Evolutionary conservation across 2,113 vertebrate species (phyloP).

Genomic region (Cavia porcellus): DNA sequence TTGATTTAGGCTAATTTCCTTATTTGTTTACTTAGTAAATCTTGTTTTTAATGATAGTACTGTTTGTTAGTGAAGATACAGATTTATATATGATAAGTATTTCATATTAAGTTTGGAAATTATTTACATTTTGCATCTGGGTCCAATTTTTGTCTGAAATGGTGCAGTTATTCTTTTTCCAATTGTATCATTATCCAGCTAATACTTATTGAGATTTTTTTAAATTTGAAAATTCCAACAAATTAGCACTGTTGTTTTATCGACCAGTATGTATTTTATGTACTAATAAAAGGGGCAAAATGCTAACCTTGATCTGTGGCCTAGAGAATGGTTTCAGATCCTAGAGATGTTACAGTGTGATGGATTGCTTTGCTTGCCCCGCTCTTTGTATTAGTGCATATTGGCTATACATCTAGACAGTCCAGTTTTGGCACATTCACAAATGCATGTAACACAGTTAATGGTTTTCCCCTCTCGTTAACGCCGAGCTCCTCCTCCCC

Average conservation of each 20-base stretch:
- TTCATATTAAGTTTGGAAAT: not conserved
- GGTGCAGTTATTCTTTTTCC: not conserved
- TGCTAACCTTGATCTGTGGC: not conserved
- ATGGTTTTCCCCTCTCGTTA: not conserved
- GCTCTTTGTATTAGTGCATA: not conserved
- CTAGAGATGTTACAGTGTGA: not conserved
- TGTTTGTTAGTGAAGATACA: not conserved
- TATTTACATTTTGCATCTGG: not conserved
- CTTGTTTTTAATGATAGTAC: not conserved
- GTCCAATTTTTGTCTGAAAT: constrained; percentile 42
- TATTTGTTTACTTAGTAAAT: constrained; percentile 28
- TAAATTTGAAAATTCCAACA: not conserved
- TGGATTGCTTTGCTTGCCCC: not conserved
- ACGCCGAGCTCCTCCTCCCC: too few species aligned
- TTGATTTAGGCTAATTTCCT: constrained; percentile 13
- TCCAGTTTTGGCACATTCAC: not conserved
- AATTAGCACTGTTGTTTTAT: not conserved
- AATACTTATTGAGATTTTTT: not conserved
- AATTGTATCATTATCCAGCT: not conserved
- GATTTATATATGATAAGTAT: not conserved
- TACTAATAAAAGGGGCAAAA: not conserved
- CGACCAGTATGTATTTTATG: not conserved
- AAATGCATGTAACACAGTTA: not conserved
- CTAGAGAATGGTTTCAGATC: constrained; percentile 13
- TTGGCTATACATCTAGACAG: not conserved